Base-by-base conservation (phyloP, 1,140 invertebrate species). In the Drosophila erecta region DNA sequence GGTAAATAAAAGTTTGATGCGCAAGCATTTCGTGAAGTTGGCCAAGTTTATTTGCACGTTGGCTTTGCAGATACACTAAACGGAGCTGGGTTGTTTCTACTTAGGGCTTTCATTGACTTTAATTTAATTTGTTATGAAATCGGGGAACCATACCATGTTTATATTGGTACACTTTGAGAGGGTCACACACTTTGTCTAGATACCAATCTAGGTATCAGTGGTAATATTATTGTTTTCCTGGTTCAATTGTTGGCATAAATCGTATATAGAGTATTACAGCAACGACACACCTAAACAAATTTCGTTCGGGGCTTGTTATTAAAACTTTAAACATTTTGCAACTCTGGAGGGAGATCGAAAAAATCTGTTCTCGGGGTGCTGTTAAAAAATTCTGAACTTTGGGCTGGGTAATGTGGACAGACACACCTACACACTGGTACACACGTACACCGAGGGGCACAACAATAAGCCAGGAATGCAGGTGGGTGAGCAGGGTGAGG, bases 391-490 rank as follows among this genome's bases (percentile, higher is more conserved):
- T 24, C 65, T 67, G 14, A 43, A 46, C 20, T 70, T 35, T 22
- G 22, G 65, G 74, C 57, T 67, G 41, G 61, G 54, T 76, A 27
- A 14, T 56, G 55, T 56, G 47, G 83, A 76, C 81, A 87, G 83
- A 76, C 81, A 87, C 83, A 83, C 83, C 79, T 81, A 86, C 69
- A 87, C 59, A 62, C 51, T 2, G 8, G 7, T 8, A 46, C 59
- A 65, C 60, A 75, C 41, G 55, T 53, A 70, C 33, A 46, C 51
- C 30, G 27, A 49, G 51, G 56, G 67, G 69, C 64, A 83, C 70
- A 87, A 87, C 84, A 87, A 87, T 87, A 87, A 89, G 70, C 79
- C 62, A 61, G 54, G 60, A 53, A 64, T 69, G 62, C 62, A 64
- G 71, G 43, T 35, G 56, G 20, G n/a, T 11, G 10, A 49, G n/a